phyloP scores from a whole-genome alignment of 2,113 vertebrate genomes.

The Onychorhynchus coronatus region DNA sequence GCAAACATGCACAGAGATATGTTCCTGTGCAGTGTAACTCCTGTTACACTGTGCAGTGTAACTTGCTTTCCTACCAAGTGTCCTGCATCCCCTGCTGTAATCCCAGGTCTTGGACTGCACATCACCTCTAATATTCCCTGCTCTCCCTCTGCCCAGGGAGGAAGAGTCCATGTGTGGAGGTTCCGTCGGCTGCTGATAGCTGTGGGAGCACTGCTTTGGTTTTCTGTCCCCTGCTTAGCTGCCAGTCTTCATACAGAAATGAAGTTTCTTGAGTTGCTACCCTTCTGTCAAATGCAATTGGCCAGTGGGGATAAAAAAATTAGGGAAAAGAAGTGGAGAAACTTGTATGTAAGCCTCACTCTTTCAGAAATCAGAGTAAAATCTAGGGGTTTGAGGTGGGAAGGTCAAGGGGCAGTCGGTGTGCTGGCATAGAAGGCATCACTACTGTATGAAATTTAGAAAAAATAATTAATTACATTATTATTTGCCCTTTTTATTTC shows the following conservation, averaged over 20 bases:
- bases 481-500: background rate
- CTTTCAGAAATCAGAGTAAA: background rate
- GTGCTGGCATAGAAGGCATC: background rate
- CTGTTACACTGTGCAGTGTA: background rate
- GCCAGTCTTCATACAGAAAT: background rate
- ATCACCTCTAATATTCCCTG: background rate
- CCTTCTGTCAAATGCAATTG: background rate
- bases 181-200: background rate
- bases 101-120: background rate
- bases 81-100: background rate
- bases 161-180: fast-evolving
- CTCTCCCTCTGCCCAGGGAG: background rate
- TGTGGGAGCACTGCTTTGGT: background rate
- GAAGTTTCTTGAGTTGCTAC: background rate
- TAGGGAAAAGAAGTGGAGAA: background rate
- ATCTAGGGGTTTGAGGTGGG: background rate
- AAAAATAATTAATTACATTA: background rate
- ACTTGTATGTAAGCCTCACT: background rate
- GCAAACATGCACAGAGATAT: background rate
- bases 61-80: background rate
- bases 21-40: background rate
- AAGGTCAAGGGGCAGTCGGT: background rate
- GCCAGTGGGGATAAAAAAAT: background rate
- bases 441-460: background rate
- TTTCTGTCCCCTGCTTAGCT: background rate